These are phyloP conservation scores for Oxyruncus cristatus DNA, from an alignment of 2,113 vertebrate species.

Conservation along the genomic window DNA sequence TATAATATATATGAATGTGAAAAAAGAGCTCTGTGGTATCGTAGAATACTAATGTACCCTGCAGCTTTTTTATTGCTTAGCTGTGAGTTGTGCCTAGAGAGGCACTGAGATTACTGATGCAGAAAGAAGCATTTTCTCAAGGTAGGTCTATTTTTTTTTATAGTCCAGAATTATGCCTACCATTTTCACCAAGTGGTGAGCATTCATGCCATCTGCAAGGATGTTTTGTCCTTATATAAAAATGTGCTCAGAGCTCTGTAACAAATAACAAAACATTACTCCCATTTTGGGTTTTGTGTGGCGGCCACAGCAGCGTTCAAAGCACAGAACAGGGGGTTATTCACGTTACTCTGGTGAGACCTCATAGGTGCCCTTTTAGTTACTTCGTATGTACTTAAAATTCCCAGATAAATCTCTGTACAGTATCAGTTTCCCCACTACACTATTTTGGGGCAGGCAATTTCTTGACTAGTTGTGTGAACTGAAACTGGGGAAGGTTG, in stretches of 20 bases:
- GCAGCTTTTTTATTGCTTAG: background rate
- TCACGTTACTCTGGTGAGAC: background rate
- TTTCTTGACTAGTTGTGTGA: background rate
- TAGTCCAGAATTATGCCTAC: background rate
- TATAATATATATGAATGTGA: background rate
- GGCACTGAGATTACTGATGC: background rate
- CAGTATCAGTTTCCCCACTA: background rate
- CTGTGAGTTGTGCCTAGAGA: background rate
- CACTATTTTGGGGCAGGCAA: background rate
- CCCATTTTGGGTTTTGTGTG: background rate
- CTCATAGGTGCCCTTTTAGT: background rate
- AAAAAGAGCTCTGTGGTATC: background rate
- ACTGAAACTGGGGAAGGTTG: background rate
- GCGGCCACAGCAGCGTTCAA: background rate
- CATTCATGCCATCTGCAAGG: background rate
- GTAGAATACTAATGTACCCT: background rate
- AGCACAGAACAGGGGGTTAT: background rate
- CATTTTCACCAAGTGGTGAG: background rate
- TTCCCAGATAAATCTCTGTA: background rate
- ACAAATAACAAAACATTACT: background rate
- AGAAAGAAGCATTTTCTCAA: background rate
- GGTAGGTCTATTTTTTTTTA: background rate
- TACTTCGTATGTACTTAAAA: background rate
- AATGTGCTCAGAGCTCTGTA: background rate
- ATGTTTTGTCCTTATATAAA: background rate